A percentile compares a stretch with the other conserved stretches of the same genome.
phyloP scores from a whole-genome alignment of 2,888 invertebrate genomes.

The Dicycla oo region DNA sequence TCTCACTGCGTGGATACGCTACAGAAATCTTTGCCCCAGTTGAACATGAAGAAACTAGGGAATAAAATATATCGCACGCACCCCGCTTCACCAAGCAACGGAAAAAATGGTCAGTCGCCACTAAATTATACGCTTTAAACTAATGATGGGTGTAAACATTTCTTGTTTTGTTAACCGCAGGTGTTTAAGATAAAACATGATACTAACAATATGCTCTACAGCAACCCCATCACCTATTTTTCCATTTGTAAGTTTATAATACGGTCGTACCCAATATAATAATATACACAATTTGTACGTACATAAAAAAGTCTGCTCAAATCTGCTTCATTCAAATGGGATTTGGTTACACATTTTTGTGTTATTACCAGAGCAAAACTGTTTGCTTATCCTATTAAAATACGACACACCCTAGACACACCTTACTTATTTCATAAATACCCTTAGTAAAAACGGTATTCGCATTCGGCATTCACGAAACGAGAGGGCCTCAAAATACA shows the following conservation, averaged over 20 bases:
- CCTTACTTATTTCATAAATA: not conserved
- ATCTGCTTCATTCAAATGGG: not conserved
- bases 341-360: conserved; percentile 10
- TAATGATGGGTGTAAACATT: not conserved
- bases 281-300: no score
- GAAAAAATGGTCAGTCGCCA: conserved; percentile 76
- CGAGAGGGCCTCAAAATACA: not conserved
- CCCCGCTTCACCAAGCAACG: conserved; percentile 70
- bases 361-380: no score
- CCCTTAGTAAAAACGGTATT: not conserved
- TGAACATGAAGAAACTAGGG: conserved; percentile 65
- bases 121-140: conserved; percentile 35
- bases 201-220: not conserved
- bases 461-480: not conserved
- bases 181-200: not conserved
- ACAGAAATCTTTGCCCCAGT: conserved; percentile 81
- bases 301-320: no score
- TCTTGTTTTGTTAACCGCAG: not conserved
- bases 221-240: no score
- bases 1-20: conserved; percentile 85
- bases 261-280: no score
- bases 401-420: not conserved
- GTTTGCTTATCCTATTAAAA: not conserved
- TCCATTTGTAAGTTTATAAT: no score
- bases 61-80: conserved; percentile 68